Base-by-base conservation (phyloP, 2,113 vertebrate genomes). In the Chaetura pelagica region DNA sequence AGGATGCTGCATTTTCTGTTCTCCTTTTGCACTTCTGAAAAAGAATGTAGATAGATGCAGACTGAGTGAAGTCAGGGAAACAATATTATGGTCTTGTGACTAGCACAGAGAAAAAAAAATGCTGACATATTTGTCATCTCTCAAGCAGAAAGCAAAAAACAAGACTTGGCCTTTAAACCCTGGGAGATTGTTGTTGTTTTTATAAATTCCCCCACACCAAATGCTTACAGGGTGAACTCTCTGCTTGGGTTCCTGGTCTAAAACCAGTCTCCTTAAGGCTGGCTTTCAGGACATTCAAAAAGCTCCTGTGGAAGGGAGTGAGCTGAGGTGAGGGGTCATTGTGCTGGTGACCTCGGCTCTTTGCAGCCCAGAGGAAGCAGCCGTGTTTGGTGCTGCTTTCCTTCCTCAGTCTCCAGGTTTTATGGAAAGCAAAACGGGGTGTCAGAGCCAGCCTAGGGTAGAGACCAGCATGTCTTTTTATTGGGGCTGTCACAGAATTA, bases 1-100 rank as follows among this genome's bases (percentile, higher is more conserved):
- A 38, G 63, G 93, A 93, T 83, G 84, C 55, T 93, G 86, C 89
- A 78, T 93, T 97, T 97, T 98, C 96, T 95, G 96, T 98, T 97
- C 97, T 95, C 57, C 80, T 97, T 97, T 96, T 90, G 22, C n/a
- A n/a, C 46, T 34, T 69, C 79, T 76, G 63, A 80, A 77, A 71
- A 86, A 55, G 81, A 52, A 32, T 57, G 40, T 1, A 9, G 72
- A 58, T 86, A 66, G 75, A 71, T 71, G 55, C 81, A 85, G 94
- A 54, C 83, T 4, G 10, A 91, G 34, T 52, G 68, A 85, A 95
- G 80, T 55, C 82, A 87, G 62, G 93, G 93, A 88, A 92, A 86
- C 79, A 75, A 44, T 83, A 24, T 82, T 80, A 63, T 9, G 49
- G 79, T 93, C 97, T 97, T 96, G 94, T 97, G 97, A 97, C 94